Base-by-base conservation (phyloP, 2,888 invertebrate genomes). In the Luperina nickerlii region DNA sequence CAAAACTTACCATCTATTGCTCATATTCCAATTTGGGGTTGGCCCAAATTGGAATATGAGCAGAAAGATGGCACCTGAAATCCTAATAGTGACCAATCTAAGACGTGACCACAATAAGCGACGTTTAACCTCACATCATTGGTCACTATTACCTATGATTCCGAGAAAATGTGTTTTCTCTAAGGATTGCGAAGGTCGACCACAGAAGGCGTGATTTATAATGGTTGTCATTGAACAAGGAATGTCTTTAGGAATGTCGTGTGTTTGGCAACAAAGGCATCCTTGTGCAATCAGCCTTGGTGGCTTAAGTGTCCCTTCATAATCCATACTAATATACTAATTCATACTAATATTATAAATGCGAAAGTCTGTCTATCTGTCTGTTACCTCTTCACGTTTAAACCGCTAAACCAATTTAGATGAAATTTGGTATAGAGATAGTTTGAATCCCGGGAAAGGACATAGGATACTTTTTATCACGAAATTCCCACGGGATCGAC, bases 131-230 rank as follows among this genome's bases (percentile, higher is more conserved):
- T 67, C 38, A 38, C 3, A 24, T 24, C 15, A 38, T 57, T 65
- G 27, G n/a, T n/a, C 57, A 51, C n/a, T 60, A 15, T 48, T 45
- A 42, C 62, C 9, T 11, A 60, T 2, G 11, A 48, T 83, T 79
- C 75, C 45, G 4, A 60, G 60, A 69, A 79, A 75, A 83, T 75
- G 7, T 65, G 62, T 83, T 84, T 81, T 81, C 73, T 60, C 69
- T 38, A 18, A 83, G 62, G 72, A 84, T 84, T 38, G 70, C 32
- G 63, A 84, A 83, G 81, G 84, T 74, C 32, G n/a, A 24, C 38
- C n/a, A 45, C 6, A 54, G 27, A 38, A 68, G 45, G n/a, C 13
- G 63, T 63, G 48, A 45, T 74, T 81, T 71, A 66, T 63, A 81
- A 69, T 73, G 51, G 24, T 42, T 57, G 48, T 60, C 38, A 74